These are phyloP conservation scores for Corydoras sp. DNA, from an alignment of 2,113 vertebrate genomes.

Conservation along the genomic window DNA sequence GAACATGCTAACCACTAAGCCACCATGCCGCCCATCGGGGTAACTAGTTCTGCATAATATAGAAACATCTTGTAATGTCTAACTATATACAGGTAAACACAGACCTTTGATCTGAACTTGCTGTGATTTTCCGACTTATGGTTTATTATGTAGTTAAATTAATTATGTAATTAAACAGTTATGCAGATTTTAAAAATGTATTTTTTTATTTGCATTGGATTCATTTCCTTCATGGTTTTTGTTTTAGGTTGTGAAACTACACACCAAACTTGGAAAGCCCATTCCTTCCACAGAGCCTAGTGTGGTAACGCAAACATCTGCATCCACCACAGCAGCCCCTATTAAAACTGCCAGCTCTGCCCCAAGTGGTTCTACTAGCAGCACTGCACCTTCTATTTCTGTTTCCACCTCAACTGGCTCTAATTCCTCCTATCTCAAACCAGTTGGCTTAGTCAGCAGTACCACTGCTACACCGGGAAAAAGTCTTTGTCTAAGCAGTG, in stretches of 20 bases:
- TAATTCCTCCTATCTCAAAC: constrained; percentile 60
- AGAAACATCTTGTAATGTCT: too few relatives aligned
- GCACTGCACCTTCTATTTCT: constrained; percentile 63
- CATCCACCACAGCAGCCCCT: constrained; percentile 76
- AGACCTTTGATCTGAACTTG: too few relatives aligned
- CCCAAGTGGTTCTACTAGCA: constrained; percentile 70
- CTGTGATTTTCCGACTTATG: too few relatives aligned
- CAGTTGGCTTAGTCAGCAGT: constrained; percentile 66
- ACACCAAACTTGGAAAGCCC: constrained; percentile 96
- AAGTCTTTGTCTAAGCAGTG: constrained; percentile 32
- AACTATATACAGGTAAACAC: too few relatives aligned
- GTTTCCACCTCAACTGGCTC: constrained; percentile 58
- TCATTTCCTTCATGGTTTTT: background rate
- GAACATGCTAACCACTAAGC: too few relatives aligned
- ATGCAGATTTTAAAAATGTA: too few relatives aligned
- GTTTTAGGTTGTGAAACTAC: constrained; percentile 89
- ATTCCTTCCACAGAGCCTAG: constrained; percentile 98
- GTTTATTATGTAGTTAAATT: too few relatives aligned
- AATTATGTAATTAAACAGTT: too few relatives aligned
- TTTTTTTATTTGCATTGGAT: too few relatives aligned
- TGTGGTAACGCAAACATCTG: constrained; percentile 78
- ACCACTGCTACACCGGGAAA: constrained; percentile 60
- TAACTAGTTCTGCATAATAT: too few relatives aligned
- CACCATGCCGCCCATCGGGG: too few relatives aligned
- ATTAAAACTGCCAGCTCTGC: constrained; percentile 73